A percentile compares a stretch with the other conserved stretches of the same genome.
These are phyloP conservation scores for Nesogale talazaci DNA, from an alignment of 2,113 vertebrate genomes.

Conservation along the genomic window DNA sequence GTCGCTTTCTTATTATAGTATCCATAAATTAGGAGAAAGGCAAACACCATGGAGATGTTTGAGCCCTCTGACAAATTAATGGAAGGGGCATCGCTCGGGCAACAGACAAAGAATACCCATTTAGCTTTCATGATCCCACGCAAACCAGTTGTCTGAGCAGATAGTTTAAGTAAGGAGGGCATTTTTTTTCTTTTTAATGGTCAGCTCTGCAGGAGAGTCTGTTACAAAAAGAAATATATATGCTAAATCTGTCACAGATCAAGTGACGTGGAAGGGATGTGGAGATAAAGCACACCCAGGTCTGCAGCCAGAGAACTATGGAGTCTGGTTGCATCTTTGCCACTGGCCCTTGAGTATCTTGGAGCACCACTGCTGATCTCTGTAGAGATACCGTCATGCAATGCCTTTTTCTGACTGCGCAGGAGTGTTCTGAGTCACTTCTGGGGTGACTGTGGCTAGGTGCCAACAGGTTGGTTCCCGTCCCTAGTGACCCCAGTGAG, in stretches of 20 bases:
- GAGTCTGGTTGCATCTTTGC: not conserved
- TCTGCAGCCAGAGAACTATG: not conserved
- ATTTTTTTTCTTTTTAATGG: not conserved
- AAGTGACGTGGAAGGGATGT: constrained; percentile 37
- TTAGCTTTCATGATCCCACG: not conserved
- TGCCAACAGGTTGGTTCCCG: not conserved
- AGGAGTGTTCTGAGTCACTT: not conserved
- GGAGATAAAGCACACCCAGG: not conserved
- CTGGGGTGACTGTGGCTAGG: not conserved
- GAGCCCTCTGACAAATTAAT: not conserved
- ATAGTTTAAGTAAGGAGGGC: not conserved
- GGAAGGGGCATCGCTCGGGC: not conserved
- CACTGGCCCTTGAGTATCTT: not conserved
- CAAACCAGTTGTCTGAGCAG: not conserved
- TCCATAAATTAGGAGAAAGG: too few species aligned
- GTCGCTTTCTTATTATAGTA: constrained; percentile 4
- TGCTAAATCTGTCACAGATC: constrained; percentile 37
- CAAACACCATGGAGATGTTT: not conserved
- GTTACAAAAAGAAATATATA: constrained; percentile 22
- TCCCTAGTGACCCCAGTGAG: not conserved
- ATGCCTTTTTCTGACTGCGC: not conserved
- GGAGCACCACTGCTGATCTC: not conserved
- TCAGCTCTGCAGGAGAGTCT: not conserved
- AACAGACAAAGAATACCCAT: not conserved
- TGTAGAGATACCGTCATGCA: not conserved